Evolutionary conservation across 1,140 invertebrate species (phyloP), one percentile per base, ranked within the genome.

Genomic region (Tribolium madens): DNA sequence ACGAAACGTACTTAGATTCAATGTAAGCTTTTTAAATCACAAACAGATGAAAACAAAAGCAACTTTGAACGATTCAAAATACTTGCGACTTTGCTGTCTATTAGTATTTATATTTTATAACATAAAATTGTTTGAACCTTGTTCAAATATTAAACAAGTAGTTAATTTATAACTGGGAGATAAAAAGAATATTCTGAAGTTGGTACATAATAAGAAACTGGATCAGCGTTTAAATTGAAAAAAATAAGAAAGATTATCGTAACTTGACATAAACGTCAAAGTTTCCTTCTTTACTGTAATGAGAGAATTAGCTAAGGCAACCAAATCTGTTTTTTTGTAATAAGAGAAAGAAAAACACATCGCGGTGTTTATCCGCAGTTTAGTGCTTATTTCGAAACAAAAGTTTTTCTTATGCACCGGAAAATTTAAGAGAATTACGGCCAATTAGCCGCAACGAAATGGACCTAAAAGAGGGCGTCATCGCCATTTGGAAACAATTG

Each of bases 401-500:
- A 33, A 33, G 57, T 13, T 33, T 64, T 64, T 64, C 21, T 64
- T 33, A 64, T 33, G 57, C 57, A 64, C 10, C 57, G 26, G 21
- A 64, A 57, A 73, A 73, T 57, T 73, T 73, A 5, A 10, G 15
- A 42, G 50, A 73, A 73, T 73, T 73, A 73, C 36, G 13, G 26
- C 33, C 36, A 73, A 73, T 73, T 73, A 73, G 48, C 53, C 50
- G 50, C 33, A 26, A 15, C 50, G 18, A 36, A 73, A 36, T n/a
- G 21, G 50, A 73, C 50, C 72, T 73, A 47, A 57, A 57, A 70
- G 36, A 47, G 76, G 36, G 70, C 53, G 76, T 73, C 64, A 73
- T 70, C 76, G 68, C 76, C 73, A 70, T 15, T 73, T 69, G 71
- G 31, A 48, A 69, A 78, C 76, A 74, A 78, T 78, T 17, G 76